Evolutionary conservation across 2,797 vertebrate genomes (phyloP), one percentile per base, ranked within the genome.

Genomic region (Pseudochromis fuscus): DNA sequence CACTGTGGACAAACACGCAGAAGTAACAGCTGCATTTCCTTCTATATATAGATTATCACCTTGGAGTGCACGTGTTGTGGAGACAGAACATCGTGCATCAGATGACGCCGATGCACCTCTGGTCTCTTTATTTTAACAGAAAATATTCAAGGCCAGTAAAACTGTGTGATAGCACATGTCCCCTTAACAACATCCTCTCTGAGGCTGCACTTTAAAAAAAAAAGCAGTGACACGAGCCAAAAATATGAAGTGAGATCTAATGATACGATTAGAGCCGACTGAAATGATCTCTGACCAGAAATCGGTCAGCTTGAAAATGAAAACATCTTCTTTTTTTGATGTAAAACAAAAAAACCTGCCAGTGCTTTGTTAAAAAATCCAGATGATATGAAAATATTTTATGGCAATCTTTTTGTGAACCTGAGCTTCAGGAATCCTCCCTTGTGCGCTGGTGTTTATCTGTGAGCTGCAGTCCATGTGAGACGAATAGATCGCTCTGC

Each of bases 101-200:
- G 24, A 58, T 62, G 38, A 62, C 59, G 55, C 19, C 6, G 53
- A 60, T 71, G 77, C 60, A 56, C 61, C 61, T 79, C 61, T 69
- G 61, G 49, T 49, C 48, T 35, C 16, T 65, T 74, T 33, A 48
- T 42, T 45, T 53, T 33, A 72, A 57, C 23, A 25, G 30, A 72
- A 51, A 65, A 65, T 1, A 79, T 64, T 72, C 62, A 31, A 61
- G 69, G 46, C 44, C 66, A 74, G 18, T 65, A 44, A 79, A 48
- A 27, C 13, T 40, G 37, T 62, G 7, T 6, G 53, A 79, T 24
- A 46, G 45, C 28, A 63, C 68, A 70, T n/a, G 51, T 74, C 75
- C 76, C 60, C 66, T 75, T 38, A 55, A 23, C 11, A 15, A 40
- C 50, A 49, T 60, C 60, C 4, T 67, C 57, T 62, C 31, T 40